Evolutionary conservation across 92 coral and sea anemone genomes (phyloP), one percentile per base, ranked within the genome.

Genomic region (Anthopleura xanthogrammica): DNA sequence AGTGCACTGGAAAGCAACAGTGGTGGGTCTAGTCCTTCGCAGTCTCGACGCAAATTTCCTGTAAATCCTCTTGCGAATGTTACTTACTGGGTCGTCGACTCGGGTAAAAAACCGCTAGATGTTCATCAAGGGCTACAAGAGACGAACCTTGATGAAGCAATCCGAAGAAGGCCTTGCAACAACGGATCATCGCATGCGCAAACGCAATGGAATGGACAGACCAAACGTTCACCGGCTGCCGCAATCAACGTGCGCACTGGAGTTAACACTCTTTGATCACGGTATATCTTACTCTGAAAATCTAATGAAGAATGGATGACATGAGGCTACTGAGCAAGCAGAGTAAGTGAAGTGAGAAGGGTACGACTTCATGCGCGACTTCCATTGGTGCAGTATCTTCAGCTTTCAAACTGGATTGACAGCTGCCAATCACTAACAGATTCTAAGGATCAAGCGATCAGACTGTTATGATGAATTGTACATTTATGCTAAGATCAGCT

Each of bases 11-110:
- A 24, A 80, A 65, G n/a, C 41, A n/a, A 39, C 29, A 41, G 70
- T 22, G 52, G 79, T 42, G 87, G 65, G 13, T 60, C 72, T 12
- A 72, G 72, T 54, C 79, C 54, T 5, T 13, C 23, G 50, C 86
- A 72, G 16, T 9, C 83, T 43, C 83, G 72, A 40, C 85, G 82
- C 55, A 89, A 78, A 81, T 46, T 62, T 41, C 60, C 86, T 11
- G 79, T 77, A 65, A 91, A 83, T 73, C 94, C 93, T 19, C 82
- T 89, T 23, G 88, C 89, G 39, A 91, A 87, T 78, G 92, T 88
- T 17, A 85, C 91, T 6, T 88, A 91, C 62, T 93, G 97, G 97
- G 95, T 93, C 13, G 80, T 89, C 68, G 89, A 86, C 17, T 76
- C 94, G 7, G 24, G 77, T 52, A 76, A 79, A 64, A 55, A 60